Evolutionary conservation across 2,797 vertebrate species (phyloP), one percentile per base, ranked within the genome.

Genomic region (Phyllotis vaccarum): DNA sequence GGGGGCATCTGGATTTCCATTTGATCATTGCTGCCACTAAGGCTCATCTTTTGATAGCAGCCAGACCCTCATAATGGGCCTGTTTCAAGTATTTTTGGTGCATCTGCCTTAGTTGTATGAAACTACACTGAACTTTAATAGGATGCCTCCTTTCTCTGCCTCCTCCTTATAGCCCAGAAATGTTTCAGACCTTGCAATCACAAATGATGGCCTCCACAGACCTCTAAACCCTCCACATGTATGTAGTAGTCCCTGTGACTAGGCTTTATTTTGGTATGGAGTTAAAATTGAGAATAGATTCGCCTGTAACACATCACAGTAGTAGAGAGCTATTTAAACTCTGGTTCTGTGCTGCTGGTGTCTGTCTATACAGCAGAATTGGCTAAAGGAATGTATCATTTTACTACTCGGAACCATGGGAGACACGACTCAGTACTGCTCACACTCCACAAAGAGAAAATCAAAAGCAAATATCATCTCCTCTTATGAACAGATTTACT

Each of bases 401-500:
- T 92, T 86, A 86, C 64, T 75, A 54, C 29, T 22, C 60, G 89
- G 49, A 56, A 49, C 93, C 34, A 56, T 27, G 37, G 75, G 62
- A 97, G 72, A 5, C 24, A 89, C 2, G 49, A 60, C 74, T 93
- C 43, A 83, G 72, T 83, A 83, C n/a, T 29, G 4, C 6, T 82
- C 68, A 70, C 68, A 62, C 31, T 40, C 37, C 54, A 95, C 52
- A 88, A 78, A 94, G 94, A 94, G 62, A 94, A 94, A 96, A 86
- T 90, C 62, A 64, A 96, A 89, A 64, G 86, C 80, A 97, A 96
- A 95, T 90, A 91, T 60, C n/a, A 54, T 83, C 58, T 95, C 29
- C 49, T 92, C 54, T 58, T 83, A 89, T 43, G 49, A 97, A 8
- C 46, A 95, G 72, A 93, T 54, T 95, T 92, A 83, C 58, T 5